phyloP scores from a whole-genome alignment of 2,113 vertebrate genomes.

The Callipepla californica region DNA sequence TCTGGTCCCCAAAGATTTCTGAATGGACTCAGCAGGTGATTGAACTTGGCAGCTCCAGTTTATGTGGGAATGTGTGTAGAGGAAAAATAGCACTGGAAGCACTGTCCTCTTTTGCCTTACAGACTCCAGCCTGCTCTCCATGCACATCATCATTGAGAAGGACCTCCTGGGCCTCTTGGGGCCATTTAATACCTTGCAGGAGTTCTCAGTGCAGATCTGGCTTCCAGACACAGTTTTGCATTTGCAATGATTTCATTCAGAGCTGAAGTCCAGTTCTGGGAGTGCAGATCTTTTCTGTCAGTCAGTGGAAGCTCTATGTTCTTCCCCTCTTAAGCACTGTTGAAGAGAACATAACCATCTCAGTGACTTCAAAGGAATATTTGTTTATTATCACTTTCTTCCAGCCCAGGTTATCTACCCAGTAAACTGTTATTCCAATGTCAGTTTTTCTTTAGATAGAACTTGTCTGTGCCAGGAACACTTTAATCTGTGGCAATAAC shows the following conservation, averaged over 20 bases:
- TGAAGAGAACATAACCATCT: neutral
- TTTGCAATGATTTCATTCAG: neutral
- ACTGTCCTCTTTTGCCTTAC: neutral
- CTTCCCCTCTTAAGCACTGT: neutral
- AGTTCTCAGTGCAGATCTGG: neutral
- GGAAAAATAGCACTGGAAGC: neutral
- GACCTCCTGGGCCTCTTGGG: neutral
- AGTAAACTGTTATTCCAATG: neutral
- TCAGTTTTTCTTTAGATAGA: neutral
- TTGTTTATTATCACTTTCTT: neutral
- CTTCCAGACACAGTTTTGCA: neutral
- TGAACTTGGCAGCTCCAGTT: neutral
- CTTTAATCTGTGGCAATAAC: neutral
- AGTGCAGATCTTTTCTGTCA: neutral
- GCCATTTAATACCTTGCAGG: neutral
- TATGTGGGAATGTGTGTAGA: neutral
- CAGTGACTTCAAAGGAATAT: neutral
- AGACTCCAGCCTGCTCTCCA: neutral
- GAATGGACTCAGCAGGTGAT: neutral
- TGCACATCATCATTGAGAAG: neutral
- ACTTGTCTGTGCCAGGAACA: neutral
- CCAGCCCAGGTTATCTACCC: neutral
- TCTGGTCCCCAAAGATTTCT: neutral
- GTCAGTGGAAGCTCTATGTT: neutral
- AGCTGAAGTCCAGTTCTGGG: neutral